Conservation (phyloP, 2,113 vertebrate species). For the Rhadina sibilatrix region DNA sequence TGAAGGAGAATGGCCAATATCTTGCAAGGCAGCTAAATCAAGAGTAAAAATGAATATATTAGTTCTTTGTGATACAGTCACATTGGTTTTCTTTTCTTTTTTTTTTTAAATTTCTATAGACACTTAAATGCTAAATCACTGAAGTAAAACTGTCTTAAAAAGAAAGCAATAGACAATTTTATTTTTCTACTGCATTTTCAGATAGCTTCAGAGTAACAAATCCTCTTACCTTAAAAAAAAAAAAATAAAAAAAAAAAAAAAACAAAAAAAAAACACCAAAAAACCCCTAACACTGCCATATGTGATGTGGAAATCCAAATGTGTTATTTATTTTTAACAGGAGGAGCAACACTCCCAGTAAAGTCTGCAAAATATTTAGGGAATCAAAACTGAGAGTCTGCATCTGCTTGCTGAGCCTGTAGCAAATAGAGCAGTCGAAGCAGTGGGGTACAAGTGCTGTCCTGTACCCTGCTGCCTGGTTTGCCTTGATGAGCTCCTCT, state of each 20-base stretch:
- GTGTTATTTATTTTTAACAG: not conserved
- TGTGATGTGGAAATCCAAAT: not conserved
- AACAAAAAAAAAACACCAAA: too few species aligned
- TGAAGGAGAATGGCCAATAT: constrained; percentile 90
- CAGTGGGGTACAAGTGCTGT: too few species aligned
- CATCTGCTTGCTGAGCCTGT: not conserved
- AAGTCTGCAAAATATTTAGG: not conserved
- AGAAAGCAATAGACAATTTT: not conserved
- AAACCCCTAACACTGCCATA: not conserved
- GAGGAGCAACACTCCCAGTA: not conserved
- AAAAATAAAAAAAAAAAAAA: not conserved
- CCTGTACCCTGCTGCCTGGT: not conserved
- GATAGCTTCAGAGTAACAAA: not conserved
- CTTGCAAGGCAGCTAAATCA: constrained; percentile 85
- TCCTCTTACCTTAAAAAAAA: not conserved
- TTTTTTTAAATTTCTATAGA: not conserved
- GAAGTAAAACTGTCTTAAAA: not conserved
- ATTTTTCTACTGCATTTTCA: not conserved
- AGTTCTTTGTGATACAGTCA: not conserved
- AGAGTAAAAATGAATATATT: not conserved
- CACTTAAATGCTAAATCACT: not conserved
- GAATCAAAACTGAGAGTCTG: not conserved
- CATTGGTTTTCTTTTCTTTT: not conserved
- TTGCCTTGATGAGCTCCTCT: not conserved
- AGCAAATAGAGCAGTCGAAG: not conserved